Percentiles rank a stretch among this genome's conserved stretches.
phyloP scores from a whole-genome alignment of 2,797 vertebrate genomes.

The Neostethus bicornis region DNA sequence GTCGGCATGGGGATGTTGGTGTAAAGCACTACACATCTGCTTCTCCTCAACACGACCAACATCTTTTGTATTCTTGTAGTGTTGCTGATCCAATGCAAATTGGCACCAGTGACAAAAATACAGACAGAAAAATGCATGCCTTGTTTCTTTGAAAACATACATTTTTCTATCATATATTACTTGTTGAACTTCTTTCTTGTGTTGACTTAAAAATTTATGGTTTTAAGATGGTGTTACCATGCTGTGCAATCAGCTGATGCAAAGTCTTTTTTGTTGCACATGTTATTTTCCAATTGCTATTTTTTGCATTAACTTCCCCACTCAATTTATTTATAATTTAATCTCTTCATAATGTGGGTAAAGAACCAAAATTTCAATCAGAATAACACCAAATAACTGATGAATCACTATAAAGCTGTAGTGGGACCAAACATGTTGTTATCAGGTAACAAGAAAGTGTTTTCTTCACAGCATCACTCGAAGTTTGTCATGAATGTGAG shows the following conservation, averaged over 20 bases:
- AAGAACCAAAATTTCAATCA: too few relatives aligned
- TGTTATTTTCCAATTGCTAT: too few relatives aligned
- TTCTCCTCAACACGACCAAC: slow-evolving; percentile 28
- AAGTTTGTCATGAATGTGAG: background rate
- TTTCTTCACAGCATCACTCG: background rate
- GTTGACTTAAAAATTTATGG: too few relatives aligned
- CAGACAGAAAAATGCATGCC: slow-evolving; percentile 3
- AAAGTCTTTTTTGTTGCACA: too few relatives aligned
- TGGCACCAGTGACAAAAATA: slow-evolving; percentile 12
- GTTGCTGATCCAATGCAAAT: slow-evolving; percentile 12
- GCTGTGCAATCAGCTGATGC: too few relatives aligned
- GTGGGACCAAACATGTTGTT: background rate
- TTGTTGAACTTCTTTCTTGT: too few relatives aligned
- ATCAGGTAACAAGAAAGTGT: background rate
- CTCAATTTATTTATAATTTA: too few relatives aligned
- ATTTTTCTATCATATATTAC: too few relatives aligned
- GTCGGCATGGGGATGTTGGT: slow-evolving; percentile 34
- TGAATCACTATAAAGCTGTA: background rate
- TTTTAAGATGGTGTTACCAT: too few relatives aligned
- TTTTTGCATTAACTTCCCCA: too few relatives aligned
- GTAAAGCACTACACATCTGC: slow-evolving; percentile 38
- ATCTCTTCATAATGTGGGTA: too few relatives aligned
- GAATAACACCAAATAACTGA: too few relatives aligned
- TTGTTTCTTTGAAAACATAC: background rate
- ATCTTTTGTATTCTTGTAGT: slow-evolving; percentile 24